phyloP scores from a whole-genome alignment of 1,140 invertebrate species.

The Drosophila parabipectinata region DNA sequence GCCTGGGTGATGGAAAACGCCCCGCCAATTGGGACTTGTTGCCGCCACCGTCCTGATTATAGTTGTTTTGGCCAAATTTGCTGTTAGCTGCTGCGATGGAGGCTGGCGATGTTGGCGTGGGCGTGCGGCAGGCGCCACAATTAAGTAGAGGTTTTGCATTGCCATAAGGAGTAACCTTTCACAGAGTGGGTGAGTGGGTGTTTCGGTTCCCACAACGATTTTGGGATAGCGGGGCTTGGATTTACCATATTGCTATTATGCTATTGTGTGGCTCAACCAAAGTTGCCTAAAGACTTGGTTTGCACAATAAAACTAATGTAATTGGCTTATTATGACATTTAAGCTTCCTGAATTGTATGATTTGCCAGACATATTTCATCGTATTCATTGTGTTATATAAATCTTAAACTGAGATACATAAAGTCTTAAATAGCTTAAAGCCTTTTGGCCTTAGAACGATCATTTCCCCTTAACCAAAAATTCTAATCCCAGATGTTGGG shows the following conservation, averaged over 20 bases:
- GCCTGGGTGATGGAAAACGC: constrained; percentile 11
- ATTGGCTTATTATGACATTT: too few species aligned
- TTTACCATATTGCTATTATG: not conserved
- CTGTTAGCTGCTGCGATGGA: constrained; percentile 6
- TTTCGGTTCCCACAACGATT: not conserved
- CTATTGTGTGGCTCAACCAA: not conserved
- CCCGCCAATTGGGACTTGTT: constrained; percentile 21
- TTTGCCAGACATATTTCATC: too few species aligned
- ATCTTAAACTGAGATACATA: not conserved
- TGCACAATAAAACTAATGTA: not conserved
- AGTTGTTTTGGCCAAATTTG: constrained; percentile 28
- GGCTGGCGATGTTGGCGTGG: constrained; percentile 43
- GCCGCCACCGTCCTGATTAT: constrained; percentile 24
- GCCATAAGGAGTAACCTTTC: constrained; percentile 11
- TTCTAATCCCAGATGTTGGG: not conserved
- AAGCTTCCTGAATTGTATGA: too few species aligned
- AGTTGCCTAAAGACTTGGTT: not conserved
- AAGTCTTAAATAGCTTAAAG: not conserved
- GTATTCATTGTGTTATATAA: not conserved
- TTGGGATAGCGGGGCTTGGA: not conserved
- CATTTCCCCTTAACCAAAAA: constrained; percentile 1
- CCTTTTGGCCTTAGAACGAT: not conserved
- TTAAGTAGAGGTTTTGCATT: constrained; percentile 52
- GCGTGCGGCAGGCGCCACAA: constrained; percentile 58
- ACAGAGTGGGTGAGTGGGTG: not conserved